These are phyloP conservation scores for Sarcophaga bullata DNA, from an alignment of 1,140 invertebrate genomes.

Conservation along the genomic window DNA sequence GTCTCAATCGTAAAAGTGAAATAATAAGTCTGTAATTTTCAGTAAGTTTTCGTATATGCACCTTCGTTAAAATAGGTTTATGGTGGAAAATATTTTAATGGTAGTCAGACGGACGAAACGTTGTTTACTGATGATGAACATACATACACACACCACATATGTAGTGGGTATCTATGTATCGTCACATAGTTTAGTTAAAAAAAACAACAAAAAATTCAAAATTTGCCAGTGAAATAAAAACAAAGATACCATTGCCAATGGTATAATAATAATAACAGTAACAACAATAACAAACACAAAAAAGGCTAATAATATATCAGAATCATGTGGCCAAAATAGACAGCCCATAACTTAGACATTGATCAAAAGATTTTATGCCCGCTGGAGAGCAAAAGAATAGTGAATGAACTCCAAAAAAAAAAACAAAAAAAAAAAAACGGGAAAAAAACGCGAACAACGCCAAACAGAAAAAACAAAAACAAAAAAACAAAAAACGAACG, in stretches of 20 bases:
- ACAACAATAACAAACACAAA: not conserved
- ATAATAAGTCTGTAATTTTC: slow-evolving; percentile 4
- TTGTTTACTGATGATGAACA: too few species aligned
- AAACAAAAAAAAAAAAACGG: too few species aligned
- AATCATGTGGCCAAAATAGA: slow-evolving; percentile 39
- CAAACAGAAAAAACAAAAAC: too few species aligned
- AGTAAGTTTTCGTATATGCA: slow-evolving; percentile 14
- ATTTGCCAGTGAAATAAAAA: not conserved
- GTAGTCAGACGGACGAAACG: not conserved
- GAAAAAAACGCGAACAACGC: not conserved
- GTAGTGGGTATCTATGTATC: not conserved
- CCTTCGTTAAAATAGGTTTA: slow-evolving; percentile 27
- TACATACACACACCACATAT: too few species aligned
- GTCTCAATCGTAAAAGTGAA: not conserved
- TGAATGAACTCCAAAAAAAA: not conserved
- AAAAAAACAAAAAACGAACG: not conserved
- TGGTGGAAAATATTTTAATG: slow-evolving; percentile 25
- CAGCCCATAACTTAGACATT: slow-evolving; percentile 38
- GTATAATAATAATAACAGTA: not conserved
- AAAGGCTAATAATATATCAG: slow-evolving; percentile 34
- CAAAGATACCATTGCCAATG: not conserved
- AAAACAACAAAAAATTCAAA: not conserved
- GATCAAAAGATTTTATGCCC: slow-evolving; percentile 41
- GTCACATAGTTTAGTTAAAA: not conserved
- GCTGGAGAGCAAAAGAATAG: slow-evolving; percentile 21